Evolutionary conservation across 2,888 invertebrate species (phyloP), one percentile per base, ranked within the genome.

Genomic region (Nezara viridula): DNA sequence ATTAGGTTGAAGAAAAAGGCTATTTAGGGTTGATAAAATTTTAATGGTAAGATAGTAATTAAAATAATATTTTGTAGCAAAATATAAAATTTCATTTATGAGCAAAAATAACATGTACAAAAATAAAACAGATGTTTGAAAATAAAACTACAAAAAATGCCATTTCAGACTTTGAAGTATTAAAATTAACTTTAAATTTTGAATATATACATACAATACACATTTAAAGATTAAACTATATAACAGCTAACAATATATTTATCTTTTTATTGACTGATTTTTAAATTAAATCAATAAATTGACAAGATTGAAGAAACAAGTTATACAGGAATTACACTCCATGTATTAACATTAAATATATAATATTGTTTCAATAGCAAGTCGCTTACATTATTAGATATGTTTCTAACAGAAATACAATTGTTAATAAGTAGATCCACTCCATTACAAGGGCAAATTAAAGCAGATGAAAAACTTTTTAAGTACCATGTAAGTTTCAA

Each of bases 51-150:
- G 66, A 73, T 37, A 66, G 66, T 66, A 66, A 66, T 32, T 66
- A 73, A 73, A 73, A 73, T 60, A 60, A 60, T 73, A 73, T 73
- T 73, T 73, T 73, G 32, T 73, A 73, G 66, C 66, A 73, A 60
- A 60, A 60, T 60, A 60, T 60, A 60, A 60, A 60, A 60, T 60
- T 60, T 60, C 60, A 60, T 60, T 60, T 60, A 10, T 60, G 60
- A 60, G 60, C 60, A 60, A 60, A 60, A 60, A 60, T 60, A 60
- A 60, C 60, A 60, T 27, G 60, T 60, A 60, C 27, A 60, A 60
- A 60, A 60, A 60, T 60, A 60, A 60, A 60, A 60, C 60, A 60
- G 60, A 60, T 60, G 60, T 60, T 27, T 27, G 27, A 27, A 60
- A 60, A 32, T 14, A 60, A 60, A 60, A 60, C 27, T 60, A 60